Conservation (phyloP, 2,113 vertebrate species). For the Lipophrys pholis region DNA sequence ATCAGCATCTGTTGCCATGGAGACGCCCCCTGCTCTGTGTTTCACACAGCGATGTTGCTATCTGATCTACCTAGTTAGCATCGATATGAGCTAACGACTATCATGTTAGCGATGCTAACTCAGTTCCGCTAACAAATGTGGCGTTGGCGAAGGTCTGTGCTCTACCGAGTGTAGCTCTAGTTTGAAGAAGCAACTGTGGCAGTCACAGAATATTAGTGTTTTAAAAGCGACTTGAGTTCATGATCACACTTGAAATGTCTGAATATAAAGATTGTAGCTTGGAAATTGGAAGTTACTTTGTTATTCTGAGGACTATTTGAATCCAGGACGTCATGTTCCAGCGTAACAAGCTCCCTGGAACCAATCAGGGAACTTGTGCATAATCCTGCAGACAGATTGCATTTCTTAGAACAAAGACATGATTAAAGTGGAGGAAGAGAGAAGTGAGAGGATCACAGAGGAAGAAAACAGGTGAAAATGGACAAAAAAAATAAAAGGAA, state of each 20-base stretch:
- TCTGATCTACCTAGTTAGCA: too few species aligned
- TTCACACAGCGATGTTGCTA: too few species aligned
- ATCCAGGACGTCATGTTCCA: constrained; percentile 64
- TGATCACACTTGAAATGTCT: constrained; percentile 43
- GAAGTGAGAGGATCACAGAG: not conserved
- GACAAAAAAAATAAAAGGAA: not conserved
- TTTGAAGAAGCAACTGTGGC: too few species aligned
- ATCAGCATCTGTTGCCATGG: too few species aligned
- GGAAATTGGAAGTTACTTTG: constrained; percentile 57
- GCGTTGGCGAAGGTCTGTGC: too few species aligned
- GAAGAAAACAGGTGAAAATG: not conserved
- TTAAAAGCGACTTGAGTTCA: constrained; percentile 21
- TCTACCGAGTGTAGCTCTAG: too few species aligned
- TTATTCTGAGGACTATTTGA: constrained; percentile 52
- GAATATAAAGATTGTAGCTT: constrained; percentile 52
- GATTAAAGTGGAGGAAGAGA: constrained; percentile 19
- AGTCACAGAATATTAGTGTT: constrained; percentile 16
- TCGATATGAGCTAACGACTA: too few species aligned
- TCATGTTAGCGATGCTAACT: too few species aligned
- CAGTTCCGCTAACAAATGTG: too few species aligned
- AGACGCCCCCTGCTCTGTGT: too few species aligned
- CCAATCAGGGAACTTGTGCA: constrained; percentile 58
- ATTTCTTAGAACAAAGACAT: constrained; percentile 58
- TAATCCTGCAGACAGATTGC: constrained; percentile 61
- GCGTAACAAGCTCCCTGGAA: constrained; percentile 62